Base-by-base conservation (phyloP, 2,888 invertebrate genomes). In the Therioaphis trifolii region DNA sequence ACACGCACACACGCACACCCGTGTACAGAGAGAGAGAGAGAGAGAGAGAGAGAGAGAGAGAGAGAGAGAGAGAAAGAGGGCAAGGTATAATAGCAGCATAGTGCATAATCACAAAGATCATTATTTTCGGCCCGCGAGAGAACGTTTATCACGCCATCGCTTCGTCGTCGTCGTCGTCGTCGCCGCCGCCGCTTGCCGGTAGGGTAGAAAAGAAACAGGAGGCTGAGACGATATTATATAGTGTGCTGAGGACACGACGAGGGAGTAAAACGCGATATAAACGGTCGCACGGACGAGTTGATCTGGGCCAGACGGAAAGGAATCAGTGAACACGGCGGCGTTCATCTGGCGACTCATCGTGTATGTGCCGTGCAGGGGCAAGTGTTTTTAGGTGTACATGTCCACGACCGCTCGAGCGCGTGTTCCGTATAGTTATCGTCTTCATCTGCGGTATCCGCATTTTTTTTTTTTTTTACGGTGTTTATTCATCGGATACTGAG, bases 81-180 rank as follows among this genome's bases (percentile, higher is more conserved):
- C 21, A n/a, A 12, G 24, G 4, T 2, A 40, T 40, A 15, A 2
- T 7, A 14, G 7, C 0, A 12, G 4, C 27, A 24, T 61, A 61
- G 35, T 71, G 49, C 27, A 72, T 72, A 49, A 52, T 52, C 35
- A 35, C 74, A 55, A 58, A 24, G 55, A 75, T 58, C 75, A 40
- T 75, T 58, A 58, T 75, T 75, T 58, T 75, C 75, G 58, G 58
- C 27, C 75, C 58, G 24, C 9, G 21, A 24, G n/a, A 74, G 9
- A 40, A 18, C 58, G 43, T 75, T 75, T 58, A 75, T 75, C 75
- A 58, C 58, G 15, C n/a, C n/a, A n/a, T n/a, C n/a, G n/a, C n/a
- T n/a, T n/a, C n/a, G n/a, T n/a, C n/a, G n/a, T n/a, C n/a, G n/a
- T 27, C 24, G 61, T 27, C 61, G 52, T 3, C 7, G 43, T 43